These are phyloP conservation scores for Prochilodus magdalenae DNA, from an alignment of 2,113 vertebrate genomes.

Conservation along the genomic window DNA sequence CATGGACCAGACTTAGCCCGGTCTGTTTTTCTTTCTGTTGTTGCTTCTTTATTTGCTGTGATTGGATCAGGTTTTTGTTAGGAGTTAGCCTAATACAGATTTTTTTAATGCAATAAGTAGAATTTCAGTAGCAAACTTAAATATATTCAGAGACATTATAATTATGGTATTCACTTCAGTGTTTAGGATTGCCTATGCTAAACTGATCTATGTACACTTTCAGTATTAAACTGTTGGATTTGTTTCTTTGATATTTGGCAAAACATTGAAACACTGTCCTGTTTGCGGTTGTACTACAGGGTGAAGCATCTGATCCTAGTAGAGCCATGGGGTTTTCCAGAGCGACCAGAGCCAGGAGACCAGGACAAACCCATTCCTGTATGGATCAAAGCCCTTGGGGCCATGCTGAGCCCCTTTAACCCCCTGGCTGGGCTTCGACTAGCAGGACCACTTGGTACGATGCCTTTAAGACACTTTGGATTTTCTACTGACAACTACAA, in stretches of 20 bases:
- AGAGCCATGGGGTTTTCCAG: conserved; percentile 96
- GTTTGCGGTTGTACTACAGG: conserved; percentile 67
- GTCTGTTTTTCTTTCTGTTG: background rate
- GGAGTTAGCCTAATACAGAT: background rate
- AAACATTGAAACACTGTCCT: background rate
- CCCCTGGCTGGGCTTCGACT: conserved; percentile 91
- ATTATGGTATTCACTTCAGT: background rate
- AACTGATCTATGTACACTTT: too few relatives aligned
- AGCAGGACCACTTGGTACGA: conserved; percentile 92
- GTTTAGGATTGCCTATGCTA: background rate
- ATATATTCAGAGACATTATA: background rate
- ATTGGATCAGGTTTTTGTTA: background rate
- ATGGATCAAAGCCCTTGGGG: conserved; percentile 94
- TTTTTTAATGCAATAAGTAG: background rate
- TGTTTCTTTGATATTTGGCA: background rate
- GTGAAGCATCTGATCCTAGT: conserved; percentile 92
- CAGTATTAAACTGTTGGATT: background rate
- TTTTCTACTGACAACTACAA: background rate
- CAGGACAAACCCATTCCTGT: conserved; percentile 88
- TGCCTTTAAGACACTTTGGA: background rate
- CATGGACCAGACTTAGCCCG: background rate
- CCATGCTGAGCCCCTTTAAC: conserved; percentile 91
- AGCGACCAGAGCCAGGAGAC: conserved; percentile 81
- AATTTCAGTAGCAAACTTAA: background rate
- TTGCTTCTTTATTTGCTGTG: background rate